Base-by-base conservation (phyloP, 2,113 vertebrate species). In the Mus spicilegus region DNA sequence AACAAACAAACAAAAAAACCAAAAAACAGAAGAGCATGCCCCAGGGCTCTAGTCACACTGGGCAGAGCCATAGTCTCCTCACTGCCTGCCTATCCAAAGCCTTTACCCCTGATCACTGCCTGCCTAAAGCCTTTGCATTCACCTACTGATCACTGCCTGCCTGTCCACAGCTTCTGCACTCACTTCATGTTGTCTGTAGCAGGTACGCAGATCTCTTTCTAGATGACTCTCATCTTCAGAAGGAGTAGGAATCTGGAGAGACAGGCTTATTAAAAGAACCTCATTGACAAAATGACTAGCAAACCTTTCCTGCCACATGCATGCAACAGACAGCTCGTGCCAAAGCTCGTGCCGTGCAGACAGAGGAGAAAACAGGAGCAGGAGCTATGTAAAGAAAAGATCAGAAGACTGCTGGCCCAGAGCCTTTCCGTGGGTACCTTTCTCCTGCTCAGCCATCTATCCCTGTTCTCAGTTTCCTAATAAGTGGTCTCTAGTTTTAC, bases 1-100 rank as follows among this genome's bases (percentile, higher is more conserved):
- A n/a, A n/a, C n/a, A n/a, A n/a, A n/a, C n/a, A n/a, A n/a, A n/a
- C n/a, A n/a, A n/a, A n/a, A n/a, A n/a, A n/a, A n/a, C n/a, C n/a
- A 13, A n/a, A 12, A 33, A 51, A 17, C 17, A 36, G 9, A 8
- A 36, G 30, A 51, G 3, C 8, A 6, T 12, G 2, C 28, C 9
- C 8, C 16, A 30, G 10, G 20, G 54, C 54, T 10, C 2, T 4
- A 26, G 1, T 0, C 4, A 49, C 14, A 30, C 56, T 36, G 30
- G 12, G 5, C 9, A 33, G 39, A 49, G 30, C 13, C 65, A 51
- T 10, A 39, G 67, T 3, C 19, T 54, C 26, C 76, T 51, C 77
- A 54, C 28, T 16, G 24, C 22, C 16, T 82, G 36, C 33, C 36
- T 5, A 3, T 63, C 8, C n/a, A 7, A 2, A 56, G 78, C 11